These are phyloP conservation scores for Triplophysa siluroides DNA, from an alignment of 2,113 vertebrate species.

Conservation along the genomic window DNA sequence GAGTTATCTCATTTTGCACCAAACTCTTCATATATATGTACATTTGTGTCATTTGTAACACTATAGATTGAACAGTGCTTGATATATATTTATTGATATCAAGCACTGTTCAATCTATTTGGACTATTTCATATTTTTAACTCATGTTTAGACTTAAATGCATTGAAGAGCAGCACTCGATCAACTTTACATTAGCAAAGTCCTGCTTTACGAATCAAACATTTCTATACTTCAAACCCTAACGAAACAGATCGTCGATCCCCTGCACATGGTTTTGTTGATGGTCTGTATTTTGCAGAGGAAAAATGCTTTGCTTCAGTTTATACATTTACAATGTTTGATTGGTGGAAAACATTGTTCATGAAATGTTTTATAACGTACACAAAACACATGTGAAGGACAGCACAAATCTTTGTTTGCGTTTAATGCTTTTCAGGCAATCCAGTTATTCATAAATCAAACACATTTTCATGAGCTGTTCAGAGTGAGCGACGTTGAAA, in stretches of 20 bases:
- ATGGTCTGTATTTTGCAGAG: not conserved
- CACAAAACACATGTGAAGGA: not conserved
- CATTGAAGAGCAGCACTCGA: not conserved
- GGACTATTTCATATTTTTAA: not conserved
- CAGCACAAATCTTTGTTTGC: not conserved
- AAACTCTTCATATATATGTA: too few species aligned
- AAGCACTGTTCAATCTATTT: not conserved
- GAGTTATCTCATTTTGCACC: too few species aligned
- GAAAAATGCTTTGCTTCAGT: too few species aligned
- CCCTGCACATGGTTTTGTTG: not conserved
- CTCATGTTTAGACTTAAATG: not conserved
- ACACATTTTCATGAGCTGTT: not conserved
- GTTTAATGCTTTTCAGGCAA: constrained; percentile 5
- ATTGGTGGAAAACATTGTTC: not conserved
- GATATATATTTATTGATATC: not conserved
- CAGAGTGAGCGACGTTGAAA: not conserved
- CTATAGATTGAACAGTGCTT: too few species aligned
- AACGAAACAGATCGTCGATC: constrained; percentile 26
- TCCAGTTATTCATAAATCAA: constrained; percentile 4
- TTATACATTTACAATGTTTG: not conserved
- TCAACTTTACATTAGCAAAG: not conserved
- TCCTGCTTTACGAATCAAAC: not conserved
- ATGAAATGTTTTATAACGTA: not conserved
- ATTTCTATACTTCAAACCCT: constrained; percentile 12
- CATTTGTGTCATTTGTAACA: too few species aligned